Percentiles rank a stretch among this genome's conserved stretches.
phyloP scores from a whole-genome alignment of 2,797 vertebrate genomes.

The Pitangus sulphuratus region DNA sequence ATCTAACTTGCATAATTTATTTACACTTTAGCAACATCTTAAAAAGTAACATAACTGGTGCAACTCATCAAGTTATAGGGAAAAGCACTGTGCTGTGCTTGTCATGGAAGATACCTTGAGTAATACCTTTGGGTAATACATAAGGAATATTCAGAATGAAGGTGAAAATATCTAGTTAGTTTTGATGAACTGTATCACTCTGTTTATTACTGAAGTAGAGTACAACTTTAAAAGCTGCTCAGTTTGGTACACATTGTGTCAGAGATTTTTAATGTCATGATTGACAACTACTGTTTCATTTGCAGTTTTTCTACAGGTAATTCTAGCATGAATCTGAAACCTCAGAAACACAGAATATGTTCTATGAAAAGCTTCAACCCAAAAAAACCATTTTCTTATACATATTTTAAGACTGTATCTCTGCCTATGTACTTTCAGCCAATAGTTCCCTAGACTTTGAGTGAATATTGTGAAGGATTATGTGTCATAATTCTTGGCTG shows the following conservation, averaged over 20 bases:
- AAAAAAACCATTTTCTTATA: rapidly evolving
- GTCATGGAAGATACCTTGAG: neutral
- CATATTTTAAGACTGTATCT: neutral
- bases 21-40: neutral
- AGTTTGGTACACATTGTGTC: neutral
- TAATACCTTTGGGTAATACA: neutral
- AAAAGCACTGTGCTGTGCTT: neutral
- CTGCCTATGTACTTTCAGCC: rapidly evolving
- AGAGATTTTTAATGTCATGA: neutral
- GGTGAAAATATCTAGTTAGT: neutral
- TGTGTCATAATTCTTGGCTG: neutral
- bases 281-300: neutral
- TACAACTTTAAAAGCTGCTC: neutral
- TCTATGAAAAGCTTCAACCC: neutral
- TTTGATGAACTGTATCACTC: rapidly evolving
- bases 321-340: neutral
- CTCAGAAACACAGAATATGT: neutral
- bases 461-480: neutral
- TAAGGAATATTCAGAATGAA: neutral
- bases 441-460: neutral
- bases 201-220: neutral
- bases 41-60: neutral
- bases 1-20: neutral
- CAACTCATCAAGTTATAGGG: neutral
- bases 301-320: neutral